These are phyloP conservation scores for Neodiprion lecontei DNA, from an alignment of 1,140 invertebrate species.

Conservation along the genomic window DNA sequence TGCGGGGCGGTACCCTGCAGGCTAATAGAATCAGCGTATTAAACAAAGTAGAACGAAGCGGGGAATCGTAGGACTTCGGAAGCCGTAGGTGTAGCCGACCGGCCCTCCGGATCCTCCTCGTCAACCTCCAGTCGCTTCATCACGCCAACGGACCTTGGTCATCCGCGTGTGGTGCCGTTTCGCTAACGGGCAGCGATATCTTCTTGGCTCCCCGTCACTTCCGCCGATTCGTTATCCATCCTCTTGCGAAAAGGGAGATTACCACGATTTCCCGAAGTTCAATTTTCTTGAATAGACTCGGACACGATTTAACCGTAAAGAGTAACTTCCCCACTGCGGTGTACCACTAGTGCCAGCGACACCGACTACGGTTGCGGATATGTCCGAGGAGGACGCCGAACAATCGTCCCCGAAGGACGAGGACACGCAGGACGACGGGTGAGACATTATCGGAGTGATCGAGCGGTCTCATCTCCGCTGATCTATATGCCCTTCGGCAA, in stretches of 20 bases:
- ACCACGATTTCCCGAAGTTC: no score
- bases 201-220: no score
- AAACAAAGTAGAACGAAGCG: not conserved
- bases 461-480: no score
- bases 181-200: no score
- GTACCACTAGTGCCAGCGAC: no score
- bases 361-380: not conserved
- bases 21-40: not conserved
- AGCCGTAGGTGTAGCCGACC: not conserved
- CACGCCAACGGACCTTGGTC: slow-evolving; percentile 2
- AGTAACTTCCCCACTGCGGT: no score
- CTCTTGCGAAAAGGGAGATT: no score
- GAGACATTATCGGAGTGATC: not conserved
- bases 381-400: not conserved
- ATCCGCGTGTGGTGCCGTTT: not conserved
- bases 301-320: no score
- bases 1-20: not conserved
- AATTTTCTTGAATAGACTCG: no score
- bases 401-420: not conserved
- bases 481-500: no score
- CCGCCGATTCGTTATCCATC: no score
- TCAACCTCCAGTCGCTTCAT: not conserved
- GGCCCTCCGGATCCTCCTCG: not conserved
- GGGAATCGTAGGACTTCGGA: not conserved
- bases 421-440: not conserved